Conservation (phyloP, 2,888 invertebrate genomes). For the Pteria penguin region DNA sequence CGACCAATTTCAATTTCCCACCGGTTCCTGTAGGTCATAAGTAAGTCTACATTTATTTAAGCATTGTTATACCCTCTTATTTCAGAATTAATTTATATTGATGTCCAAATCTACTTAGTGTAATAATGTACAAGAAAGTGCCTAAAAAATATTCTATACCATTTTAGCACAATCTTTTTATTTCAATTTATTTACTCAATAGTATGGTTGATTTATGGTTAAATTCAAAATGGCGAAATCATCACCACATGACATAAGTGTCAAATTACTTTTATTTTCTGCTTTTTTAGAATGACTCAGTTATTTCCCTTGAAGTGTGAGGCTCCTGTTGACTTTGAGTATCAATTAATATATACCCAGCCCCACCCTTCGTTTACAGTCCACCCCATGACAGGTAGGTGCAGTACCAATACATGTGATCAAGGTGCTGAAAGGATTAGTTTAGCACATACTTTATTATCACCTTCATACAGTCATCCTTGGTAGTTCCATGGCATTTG, state of each 20-base stretch:
- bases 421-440: too few species aligned
- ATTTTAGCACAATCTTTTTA: too few species aligned
- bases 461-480: neutral
- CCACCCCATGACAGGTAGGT: conserved; percentile 76
- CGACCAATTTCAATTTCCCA: conserved; percentile 73
- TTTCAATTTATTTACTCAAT: too few species aligned
- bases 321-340: conserved; percentile 80
- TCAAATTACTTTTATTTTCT: neutral
- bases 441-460: too few species aligned
- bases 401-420: neutral
- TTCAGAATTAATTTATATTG: too few species aligned
- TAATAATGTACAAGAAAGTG: too few species aligned
- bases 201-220: too few species aligned
- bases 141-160: too few species aligned
- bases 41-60: conserved; percentile 59
- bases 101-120: too few species aligned
- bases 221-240: too few species aligned
- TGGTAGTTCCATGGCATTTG: neutral
- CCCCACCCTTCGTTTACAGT: conserved; percentile 76
- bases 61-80: too few species aligned
- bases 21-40: conserved; percentile 76
- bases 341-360: conserved; percentile 73
- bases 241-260: too few species aligned
- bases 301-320: conserved; percentile 75
- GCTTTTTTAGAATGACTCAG: conserved; percentile 62